Evolutionary conservation across 2,113 vertebrate species (phyloP), one percentile per base, ranked within the genome.

Genomic region (Meleagris gallopavo): DNA sequence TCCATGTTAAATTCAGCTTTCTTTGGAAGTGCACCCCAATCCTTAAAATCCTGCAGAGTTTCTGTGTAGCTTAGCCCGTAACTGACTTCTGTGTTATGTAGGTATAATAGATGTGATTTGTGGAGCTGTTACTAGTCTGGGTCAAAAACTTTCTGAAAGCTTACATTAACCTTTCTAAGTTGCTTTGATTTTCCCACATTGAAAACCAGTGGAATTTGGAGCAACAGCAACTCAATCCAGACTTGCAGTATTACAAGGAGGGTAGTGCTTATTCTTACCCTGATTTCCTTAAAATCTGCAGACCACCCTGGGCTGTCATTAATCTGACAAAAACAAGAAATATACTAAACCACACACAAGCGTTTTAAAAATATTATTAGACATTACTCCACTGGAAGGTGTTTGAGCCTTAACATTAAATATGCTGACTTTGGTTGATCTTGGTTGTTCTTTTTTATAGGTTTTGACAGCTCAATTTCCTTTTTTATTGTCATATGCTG

Each of bases 381-480:
- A 27, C 29, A 7, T 82, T 85, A 65, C 22, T 89, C 34, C 17
- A 85, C 8, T 93, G 38, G 30, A 84, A 89, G 20, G 84, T 93
- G 62, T 93, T 95, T 94, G 41, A 76, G 17, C 4, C 72, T 83
- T 89, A 46, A 75, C 11, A 85, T 76, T 64, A 48, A 79, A 41
- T 24, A 41, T 74, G 50, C 22, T 69, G 32, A 15, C 19, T 91
- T 95, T 52, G 32, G 57, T 29, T 90, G 38, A 66, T 71, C 43
- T 66, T 81, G 24, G 15, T 40, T 85, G n/a, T 34, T 50, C 16
- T 34, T 74, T 87, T 65, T n/a, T 2, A 58, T 27, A 75, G 34
- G 1, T 87, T 97, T 88, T n/a, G 24, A 60, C n/a, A 74, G 43
- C 69, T 95, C 90, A 77, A 74, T 92, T 93, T 91, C 43, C 18